Evolutionary conservation across 23 tunicate genomes (phyloP).

Genomic region (Ciona savignyi): DNA sequence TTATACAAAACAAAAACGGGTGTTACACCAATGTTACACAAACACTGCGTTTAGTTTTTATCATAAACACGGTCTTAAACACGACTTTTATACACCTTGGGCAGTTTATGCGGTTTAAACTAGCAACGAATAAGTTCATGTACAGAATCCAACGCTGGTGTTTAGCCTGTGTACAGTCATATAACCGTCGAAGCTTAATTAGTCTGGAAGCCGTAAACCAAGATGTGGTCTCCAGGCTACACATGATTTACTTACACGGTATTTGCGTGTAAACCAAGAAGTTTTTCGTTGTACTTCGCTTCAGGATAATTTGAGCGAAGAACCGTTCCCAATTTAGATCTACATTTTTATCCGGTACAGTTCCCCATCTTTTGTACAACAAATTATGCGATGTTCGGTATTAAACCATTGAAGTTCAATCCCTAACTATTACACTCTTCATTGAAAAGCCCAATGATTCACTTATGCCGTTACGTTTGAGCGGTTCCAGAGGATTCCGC

Average conservation of each 20-base stretch:
- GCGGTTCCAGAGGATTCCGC: not conserved
- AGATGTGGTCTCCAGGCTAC: not conserved
- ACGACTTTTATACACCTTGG: not conserved
- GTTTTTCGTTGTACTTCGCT: not conserved
- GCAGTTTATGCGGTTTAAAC: not conserved
- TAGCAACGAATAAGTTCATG: not conserved
- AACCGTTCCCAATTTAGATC: too few species aligned
- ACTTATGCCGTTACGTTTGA: not conserved
- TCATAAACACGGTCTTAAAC: not conserved
- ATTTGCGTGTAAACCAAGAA: not conserved
- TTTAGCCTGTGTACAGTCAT: not conserved
- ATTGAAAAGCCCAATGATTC: not conserved
- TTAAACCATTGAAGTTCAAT: too few species aligned
- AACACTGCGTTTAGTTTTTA: not conserved
- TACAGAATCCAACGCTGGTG: not conserved
- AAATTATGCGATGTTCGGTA: too few species aligned
- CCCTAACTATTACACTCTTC: too few species aligned
- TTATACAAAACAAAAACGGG: too few species aligned
- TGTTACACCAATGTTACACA: too few species aligned
- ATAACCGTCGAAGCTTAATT: not conserved
- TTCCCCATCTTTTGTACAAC: too few species aligned
- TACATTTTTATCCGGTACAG: too few species aligned
- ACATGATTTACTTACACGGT: not conserved
- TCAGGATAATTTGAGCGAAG: not conserved
- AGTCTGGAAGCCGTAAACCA: not conserved